These are phyloP conservation scores for Calosoma granatense DNA, from an alignment of 1,140 invertebrate species.

Conservation along the genomic window DNA sequence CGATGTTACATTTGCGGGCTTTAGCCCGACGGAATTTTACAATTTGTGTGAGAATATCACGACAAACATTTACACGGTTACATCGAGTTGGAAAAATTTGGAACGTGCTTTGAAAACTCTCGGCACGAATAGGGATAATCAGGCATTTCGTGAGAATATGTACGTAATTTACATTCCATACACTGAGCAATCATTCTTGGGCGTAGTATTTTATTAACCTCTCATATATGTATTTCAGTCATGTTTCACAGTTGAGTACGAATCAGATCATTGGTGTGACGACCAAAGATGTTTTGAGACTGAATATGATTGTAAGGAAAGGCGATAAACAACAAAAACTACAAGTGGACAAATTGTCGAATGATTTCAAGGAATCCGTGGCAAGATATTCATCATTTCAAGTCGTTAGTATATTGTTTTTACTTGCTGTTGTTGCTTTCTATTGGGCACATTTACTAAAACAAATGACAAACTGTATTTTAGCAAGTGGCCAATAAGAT, in stretches of 20 bases:
- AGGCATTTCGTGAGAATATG: slow-evolving; percentile 53
- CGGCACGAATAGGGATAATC: slow-evolving; percentile 64
- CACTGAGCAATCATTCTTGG: slow-evolving; percentile 4
- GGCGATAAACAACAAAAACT: slow-evolving; percentile 70
- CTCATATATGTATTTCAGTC: too few relatives aligned
- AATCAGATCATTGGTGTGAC: slow-evolving; percentile 65
- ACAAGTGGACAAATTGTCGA: slow-evolving; percentile 70
- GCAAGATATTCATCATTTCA: slow-evolving; percentile 67
- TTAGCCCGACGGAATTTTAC: slow-evolving; percentile 63
- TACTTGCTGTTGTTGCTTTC: neutral
- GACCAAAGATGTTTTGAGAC: slow-evolving; percentile 57
- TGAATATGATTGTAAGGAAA: slow-evolving; percentile 52
- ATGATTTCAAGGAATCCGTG: slow-evolving; percentile 68
- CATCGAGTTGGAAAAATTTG: slow-evolving; percentile 54
- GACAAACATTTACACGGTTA: slow-evolving; percentile 68
- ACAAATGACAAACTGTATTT: too few relatives aligned
- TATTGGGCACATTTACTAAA: too few relatives aligned
- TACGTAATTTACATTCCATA: slow-evolving; percentile 33
- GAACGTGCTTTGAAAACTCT: slow-evolving; percentile 65
- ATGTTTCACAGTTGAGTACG: slow-evolving; percentile 66
- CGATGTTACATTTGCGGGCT: slow-evolving; percentile 38
- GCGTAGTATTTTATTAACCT: neutral
- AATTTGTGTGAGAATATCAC: slow-evolving; percentile 64
- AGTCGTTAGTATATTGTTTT: slow-evolving; percentile 44
- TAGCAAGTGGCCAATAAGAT: slow-evolving; percentile 66